Conservation (phyloP, 2,888 invertebrate genomes). For the Drosophila subsilvestris region DNA sequence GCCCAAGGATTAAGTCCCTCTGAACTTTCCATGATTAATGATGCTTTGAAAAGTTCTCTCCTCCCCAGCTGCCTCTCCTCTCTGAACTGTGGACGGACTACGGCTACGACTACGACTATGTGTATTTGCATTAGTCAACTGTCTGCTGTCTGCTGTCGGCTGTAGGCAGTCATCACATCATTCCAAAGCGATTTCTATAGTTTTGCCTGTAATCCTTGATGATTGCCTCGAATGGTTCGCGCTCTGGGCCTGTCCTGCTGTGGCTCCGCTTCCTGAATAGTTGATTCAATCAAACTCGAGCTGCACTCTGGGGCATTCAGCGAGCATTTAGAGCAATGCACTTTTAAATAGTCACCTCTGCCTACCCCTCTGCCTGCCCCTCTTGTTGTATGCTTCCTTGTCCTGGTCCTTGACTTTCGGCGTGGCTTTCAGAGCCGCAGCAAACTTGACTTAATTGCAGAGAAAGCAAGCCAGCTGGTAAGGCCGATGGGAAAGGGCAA, state of each 20-base stretch:
- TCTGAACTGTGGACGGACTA: too few relatives aligned
- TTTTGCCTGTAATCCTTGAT: slow-evolving; percentile 28
- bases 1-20: slow-evolving; percentile 67
- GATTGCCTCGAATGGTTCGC: too few relatives aligned
- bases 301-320: slow-evolving; percentile 24
- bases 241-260: background rate
- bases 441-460: slow-evolving; percentile 43
- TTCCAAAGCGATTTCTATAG: slow-evolving; percentile 50
- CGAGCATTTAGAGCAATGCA: slow-evolving; percentile 43
- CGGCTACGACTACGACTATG: background rate
- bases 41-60: slow-evolving; percentile 63
- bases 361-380: background rate
- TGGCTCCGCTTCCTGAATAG: slow-evolving; percentile 25
- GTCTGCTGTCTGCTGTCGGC: slow-evolving; percentile 28
- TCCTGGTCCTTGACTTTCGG: slow-evolving; percentile 18
- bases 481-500: slow-evolving; percentile 16
- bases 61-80: background rate
- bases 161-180: slow-evolving; percentile 47
- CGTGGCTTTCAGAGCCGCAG: slow-evolving; percentile 3
- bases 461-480: slow-evolving; percentile 11
- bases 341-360: slow-evolving; percentile 42
- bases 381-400: background rate
- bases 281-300: slow-evolving; percentile 47
- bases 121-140: slow-evolving; percentile 48
- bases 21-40: slow-evolving; percentile 75